Evolutionary conservation across 2,888 invertebrate species (phyloP).

Genomic region (Tetanocera ferruginea): DNA sequence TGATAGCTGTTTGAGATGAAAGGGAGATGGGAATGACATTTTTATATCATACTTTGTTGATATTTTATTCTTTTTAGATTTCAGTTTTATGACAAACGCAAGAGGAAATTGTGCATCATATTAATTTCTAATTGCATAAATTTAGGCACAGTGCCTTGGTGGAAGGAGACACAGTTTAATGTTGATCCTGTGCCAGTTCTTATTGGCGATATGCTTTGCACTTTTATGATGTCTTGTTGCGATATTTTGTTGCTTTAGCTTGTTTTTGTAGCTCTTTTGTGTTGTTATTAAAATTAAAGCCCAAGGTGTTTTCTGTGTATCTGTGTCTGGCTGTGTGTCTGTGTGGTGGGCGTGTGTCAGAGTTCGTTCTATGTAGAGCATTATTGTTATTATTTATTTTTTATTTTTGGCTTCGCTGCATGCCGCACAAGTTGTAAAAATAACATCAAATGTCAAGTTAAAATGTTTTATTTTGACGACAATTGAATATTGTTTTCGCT

Average conservation of each 20-base stretch:
- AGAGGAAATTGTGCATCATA: conserved; percentile 55
- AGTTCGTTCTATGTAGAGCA: not conserved
- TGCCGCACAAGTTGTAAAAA: conserved; percentile 64
- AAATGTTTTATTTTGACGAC: conserved; percentile 50
- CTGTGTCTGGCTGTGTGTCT: not conserved
- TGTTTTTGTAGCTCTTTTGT: not conserved
- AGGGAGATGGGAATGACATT: not conserved
- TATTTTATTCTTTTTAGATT: conserved; percentile 39
- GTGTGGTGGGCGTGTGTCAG: not conserved
- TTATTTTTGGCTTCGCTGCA: conserved; percentile 61
- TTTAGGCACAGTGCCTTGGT: conserved; percentile 46
- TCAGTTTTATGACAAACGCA: conserved; percentile 36
- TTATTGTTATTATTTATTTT: conserved; percentile 11
- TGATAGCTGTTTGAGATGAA: not conserved
- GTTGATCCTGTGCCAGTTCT: conserved; percentile 4
- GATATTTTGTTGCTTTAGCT: not conserved
- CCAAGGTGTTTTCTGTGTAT: conserved; percentile 18
- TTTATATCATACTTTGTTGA: conserved; percentile 22
- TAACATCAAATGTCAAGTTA: conserved; percentile 64
- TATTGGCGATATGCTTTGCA: not conserved
- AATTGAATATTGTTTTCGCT: conserved; percentile 30
- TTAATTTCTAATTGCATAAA: conserved; percentile 68
- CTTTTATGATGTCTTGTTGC: conserved; percentile 1
- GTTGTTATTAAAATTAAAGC: conserved; percentile 19
- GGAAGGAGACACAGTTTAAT: not conserved